Percentiles rank a stretch among this genome's conserved stretches.
These are phyloP conservation scores for Xiphorhynchus erythropygius DNA, from an alignment of 2,797 vertebrate species.

Conservation along the genomic window DNA sequence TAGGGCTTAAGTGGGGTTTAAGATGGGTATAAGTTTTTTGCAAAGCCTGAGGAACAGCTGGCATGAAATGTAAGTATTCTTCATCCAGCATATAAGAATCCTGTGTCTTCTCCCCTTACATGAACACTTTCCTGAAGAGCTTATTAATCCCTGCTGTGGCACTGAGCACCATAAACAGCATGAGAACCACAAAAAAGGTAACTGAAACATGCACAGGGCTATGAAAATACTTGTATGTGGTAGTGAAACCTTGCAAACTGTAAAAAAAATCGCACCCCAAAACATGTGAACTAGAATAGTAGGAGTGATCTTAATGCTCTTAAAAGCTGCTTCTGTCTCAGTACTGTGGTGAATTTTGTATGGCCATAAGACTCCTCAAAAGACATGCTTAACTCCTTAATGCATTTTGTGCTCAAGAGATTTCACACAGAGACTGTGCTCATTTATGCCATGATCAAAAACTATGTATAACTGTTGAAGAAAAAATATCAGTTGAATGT, in stretches of 20 bases:
- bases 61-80: not conserved
- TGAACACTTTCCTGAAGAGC: not conserved
- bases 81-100: not conserved
- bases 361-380: not conserved
- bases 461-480: not conserved
- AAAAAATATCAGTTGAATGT: not conserved
- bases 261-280: not conserved
- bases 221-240: not conserved
- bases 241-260: not conserved
- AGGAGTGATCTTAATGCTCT: not conserved
- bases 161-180: not conserved
- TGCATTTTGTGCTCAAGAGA: not conserved
- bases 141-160: not conserved
- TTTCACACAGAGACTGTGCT: not conserved
- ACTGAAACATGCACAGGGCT: not conserved
- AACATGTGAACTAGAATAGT: not conserved
- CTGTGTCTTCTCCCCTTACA: not conserved
- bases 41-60: conserved; percentile 31
- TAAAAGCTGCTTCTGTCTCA: not conserved
- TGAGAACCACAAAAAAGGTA: not conserved
- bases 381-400: not conserved
- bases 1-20: not conserved
- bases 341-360: fast-evolving
- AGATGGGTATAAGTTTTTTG: not conserved
- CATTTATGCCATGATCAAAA: not conserved